Evolutionary conservation across 2,797 vertebrate species (phyloP), one percentile per base, ranked within the genome.

Genomic region (Rhinichthys osculus): DNA sequence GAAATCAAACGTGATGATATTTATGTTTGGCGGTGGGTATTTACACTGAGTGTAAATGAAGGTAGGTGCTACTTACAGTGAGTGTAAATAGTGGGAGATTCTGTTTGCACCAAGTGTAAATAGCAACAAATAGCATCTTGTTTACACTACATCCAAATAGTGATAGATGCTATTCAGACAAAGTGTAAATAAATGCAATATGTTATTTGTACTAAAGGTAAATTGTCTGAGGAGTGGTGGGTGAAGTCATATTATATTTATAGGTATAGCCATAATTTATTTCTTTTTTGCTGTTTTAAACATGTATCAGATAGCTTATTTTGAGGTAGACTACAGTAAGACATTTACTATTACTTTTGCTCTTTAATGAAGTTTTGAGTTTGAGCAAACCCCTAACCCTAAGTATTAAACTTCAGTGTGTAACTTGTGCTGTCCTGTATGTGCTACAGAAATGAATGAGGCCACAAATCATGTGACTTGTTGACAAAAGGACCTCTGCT

Each of bases 41-140:
- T 79, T 66, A 78, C 35, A n/a, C 23, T 6, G 1, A 30, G 14
- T 42, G 35, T 62, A 80, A 66, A 80, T 64, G n/a, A 80, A 66
- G 62, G 57, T 80, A 30, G 78, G 33, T 21, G 16, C 78, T 80
- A 47, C 78, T 80, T 80, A 47, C 16, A 21, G 59, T 23, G 38
- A 44, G 59, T 47, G 78, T 80, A 79, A 79, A 66, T 47, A 66
- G 27, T 47, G 42, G 16, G 19, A 16, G n/a, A 80, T 30, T 44
- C 19, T 80, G 40, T 80, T 80, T 80, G 78, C 78, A 47, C 11
- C 17, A 66, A 23, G 59, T 66, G 59, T 80, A 80, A 66, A 80
- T 80, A 80, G 27, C 62, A 79, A 80, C 42, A 80, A 80, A 80
- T 80, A 80, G 78, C 40, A 80, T 80, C 27, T 64, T 80, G 40